phyloP scores from a whole-genome alignment of 2,113 vertebrate species.

The Scomber scombrus region DNA sequence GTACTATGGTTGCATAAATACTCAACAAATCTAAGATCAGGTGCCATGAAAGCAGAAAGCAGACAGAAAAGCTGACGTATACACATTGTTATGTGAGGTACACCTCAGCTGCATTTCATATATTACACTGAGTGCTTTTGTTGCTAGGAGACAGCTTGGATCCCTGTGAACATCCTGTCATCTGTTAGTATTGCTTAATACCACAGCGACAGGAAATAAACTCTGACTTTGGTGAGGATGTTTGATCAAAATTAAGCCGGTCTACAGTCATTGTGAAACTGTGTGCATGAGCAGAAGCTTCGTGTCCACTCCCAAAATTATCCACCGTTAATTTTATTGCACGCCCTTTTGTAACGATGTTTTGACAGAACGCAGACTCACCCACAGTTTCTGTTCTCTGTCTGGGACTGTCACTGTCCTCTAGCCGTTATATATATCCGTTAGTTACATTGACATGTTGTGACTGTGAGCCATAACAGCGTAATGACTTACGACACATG shows the following conservation, averaged over 20 bases:
- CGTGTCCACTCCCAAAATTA: background rate
- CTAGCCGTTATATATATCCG: background rate
- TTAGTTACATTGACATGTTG: too few relatives aligned
- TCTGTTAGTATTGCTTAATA: background rate
- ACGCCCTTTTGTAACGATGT: background rate
- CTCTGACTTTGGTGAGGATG: too few relatives aligned
- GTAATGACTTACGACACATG: background rate
- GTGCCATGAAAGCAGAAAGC: background rate
- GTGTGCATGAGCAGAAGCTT: background rate
- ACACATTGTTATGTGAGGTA: background rate
- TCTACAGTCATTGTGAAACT: background rate
- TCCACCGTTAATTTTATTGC: background rate
- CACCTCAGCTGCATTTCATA: too few relatives aligned
- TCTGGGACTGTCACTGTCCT: background rate
- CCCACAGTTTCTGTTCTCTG: background rate
- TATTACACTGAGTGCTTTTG: background rate
- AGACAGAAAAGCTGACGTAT: background rate
- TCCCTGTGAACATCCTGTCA: slow-evolving; percentile 25
- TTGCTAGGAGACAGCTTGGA: slow-evolving; percentile 12
- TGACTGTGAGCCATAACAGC: background rate
- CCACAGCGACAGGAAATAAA: slow-evolving; percentile 21
- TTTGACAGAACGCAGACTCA: background rate
- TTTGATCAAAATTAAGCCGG: background rate
- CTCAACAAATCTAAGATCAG: background rate
- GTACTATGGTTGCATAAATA: too few relatives aligned